Evolutionary conservation across 2,797 vertebrate genomes (phyloP).

Genomic region (Botia almorhae): DNA sequence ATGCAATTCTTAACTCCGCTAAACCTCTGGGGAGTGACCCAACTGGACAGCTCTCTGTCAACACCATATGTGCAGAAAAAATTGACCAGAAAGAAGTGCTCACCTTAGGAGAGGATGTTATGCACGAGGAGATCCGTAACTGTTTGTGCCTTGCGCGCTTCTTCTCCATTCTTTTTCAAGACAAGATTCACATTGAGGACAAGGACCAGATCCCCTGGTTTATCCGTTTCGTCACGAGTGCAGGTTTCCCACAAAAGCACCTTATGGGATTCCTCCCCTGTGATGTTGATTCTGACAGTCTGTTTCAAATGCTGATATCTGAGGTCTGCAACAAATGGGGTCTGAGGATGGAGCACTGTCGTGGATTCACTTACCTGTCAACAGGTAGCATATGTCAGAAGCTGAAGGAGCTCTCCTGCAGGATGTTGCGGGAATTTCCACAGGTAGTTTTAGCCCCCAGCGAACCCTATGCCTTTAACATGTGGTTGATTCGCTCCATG

Average conservation of each 20-base stretch:
- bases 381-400: conserved; percentile 90
- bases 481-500: conserved; percentile 93
- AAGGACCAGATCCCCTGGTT: conserved; percentile 90
- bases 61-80: conserved; percentile 86
- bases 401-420: conserved; percentile 89
- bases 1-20: conserved; percentile 78
- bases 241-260: conserved; percentile 91
- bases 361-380: conserved; percentile 90
- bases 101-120: conserved; percentile 87
- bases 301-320: conserved; percentile 87
- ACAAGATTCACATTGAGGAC: conserved; percentile 86
- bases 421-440: conserved; percentile 91
- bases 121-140: conserved; percentile 90
- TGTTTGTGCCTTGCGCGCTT: conserved; percentile 84
- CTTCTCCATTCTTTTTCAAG: conserved; percentile 93
- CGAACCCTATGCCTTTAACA: conserved; percentile 93
- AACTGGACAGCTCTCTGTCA: conserved; percentile 84
- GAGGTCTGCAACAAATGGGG: conserved; percentile 93
- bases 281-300: conserved; percentile 82
- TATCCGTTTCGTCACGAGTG: conserved; percentile 88
- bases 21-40: conserved; percentile 84
- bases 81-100: conserved; percentile 92
- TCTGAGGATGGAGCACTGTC: conserved; percentile 94
- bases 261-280: conserved; percentile 92
- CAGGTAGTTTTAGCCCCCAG: conserved; percentile 90